Base-by-base conservation (phyloP, 2,113 vertebrate species). In the Phylloscopus trochiloides region DNA sequence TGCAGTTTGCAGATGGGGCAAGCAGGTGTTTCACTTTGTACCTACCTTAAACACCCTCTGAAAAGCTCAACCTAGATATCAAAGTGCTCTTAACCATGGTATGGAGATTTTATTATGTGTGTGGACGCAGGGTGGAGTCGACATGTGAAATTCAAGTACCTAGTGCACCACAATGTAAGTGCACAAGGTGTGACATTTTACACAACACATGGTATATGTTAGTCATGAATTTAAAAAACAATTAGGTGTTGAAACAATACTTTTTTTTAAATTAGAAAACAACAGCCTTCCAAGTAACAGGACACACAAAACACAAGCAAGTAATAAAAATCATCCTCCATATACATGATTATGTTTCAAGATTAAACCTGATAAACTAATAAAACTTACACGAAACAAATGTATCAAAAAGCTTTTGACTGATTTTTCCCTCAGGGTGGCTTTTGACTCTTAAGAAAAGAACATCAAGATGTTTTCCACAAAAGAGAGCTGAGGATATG, bases 201-300 rank as follows among this genome's bases (percentile, higher is more conserved):
- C 14, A 65, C 50, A 68, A 68, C 14, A 18, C 1, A 14, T 0
- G 2, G 29, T 10, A 42, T 47, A 34, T 0, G 0, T 28, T 47
- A 25, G 16, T 25, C 7, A 6, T 7, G 4, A 43, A 75, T 40
- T 52, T 18, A 17, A 59, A 75, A 51, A 29, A 71, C n/a, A 70
- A 7, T 7, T 15, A 80, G 7, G 1, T 7, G 19, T 19, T 70
- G 28, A 89, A 76, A 45, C 3, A 2, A 14, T 9, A n/a, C 4
- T 43, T 73, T 50, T 47, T 34, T 34, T 14, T 1, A 42, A 68
- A 52, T 3, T 2, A 59, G 25, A 57, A 72, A 89, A 68, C 5
- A 68, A 51, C 14, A 79, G 25, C 10, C 14, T 68, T 93, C 57
- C 25, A 81, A 81, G 42, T 45, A 58, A 61, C 3, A 52, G 7